Conservation (phyloP, 2,888 invertebrate species). For the Athetis lepigone region DNA sequence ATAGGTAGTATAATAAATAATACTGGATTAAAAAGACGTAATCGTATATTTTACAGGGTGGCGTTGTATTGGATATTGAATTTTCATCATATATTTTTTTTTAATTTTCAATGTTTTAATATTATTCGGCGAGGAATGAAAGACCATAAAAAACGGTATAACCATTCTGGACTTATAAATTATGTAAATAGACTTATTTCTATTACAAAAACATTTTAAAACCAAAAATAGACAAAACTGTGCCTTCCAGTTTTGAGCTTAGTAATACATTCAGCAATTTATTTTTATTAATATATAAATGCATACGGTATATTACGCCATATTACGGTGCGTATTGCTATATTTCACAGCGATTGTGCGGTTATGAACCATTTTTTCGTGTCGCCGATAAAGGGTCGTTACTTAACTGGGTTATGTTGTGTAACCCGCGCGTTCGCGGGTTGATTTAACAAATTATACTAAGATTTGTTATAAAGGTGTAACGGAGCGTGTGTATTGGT, state of each 20-base stretch:
- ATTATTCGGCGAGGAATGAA: no score
- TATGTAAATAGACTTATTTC: no score
- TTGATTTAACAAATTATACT: slow-evolving; percentile 53
- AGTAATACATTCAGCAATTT: no score
- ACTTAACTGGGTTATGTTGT: slow-evolving; percentile 52
- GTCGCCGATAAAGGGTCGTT: slow-evolving; percentile 54
- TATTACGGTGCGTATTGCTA: slow-evolving; percentile 10
- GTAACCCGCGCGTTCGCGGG: slow-evolving; percentile 29
- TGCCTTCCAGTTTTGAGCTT: no score
- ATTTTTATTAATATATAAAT: no score
- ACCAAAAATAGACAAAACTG: no score
- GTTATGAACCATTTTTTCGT: slow-evolving; percentile 47
- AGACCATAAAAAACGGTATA: no score
- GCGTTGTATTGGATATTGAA: no score
- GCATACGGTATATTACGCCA: slow-evolving; percentile 4
- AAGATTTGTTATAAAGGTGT: slow-evolving; percentile 45
- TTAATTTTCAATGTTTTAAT: no score
- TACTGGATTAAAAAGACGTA: slow-evolving; percentile 14
- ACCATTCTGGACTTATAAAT: no score
- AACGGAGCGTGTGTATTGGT: slow-evolving; percentile 26
- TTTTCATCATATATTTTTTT: no score
- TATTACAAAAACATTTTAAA: no score
- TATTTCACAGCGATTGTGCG: slow-evolving; percentile 26
- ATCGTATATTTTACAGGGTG: neutral
- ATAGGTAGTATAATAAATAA: neutral